Evolutionary conservation across 2,888 invertebrate species (phyloP), one percentile per base, ranked within the genome.

Genomic region (Drosophila phalerata): DNA sequence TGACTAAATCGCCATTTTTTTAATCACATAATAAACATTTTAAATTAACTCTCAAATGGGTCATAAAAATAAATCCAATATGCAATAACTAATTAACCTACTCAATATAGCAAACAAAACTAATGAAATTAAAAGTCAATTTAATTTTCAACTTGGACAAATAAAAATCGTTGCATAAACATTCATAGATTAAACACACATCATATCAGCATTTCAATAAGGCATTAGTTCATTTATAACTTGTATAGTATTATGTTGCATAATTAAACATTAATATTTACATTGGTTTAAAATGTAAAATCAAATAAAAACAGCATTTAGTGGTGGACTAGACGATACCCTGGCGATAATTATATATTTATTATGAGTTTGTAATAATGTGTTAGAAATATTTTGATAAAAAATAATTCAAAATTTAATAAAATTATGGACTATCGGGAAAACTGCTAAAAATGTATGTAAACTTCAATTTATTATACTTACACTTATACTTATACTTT

Each of bases 51-150:
- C 15, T 42, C 13, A 37, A 61, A 61, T 10, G 34, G 17, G 10
- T 19, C 45, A 66, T 77, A 68, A 85, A 87, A 72, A 49, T 62
- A 69, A 56, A 64, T 49, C 15, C 10, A 76, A 82, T 63, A 28
- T 47, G 45, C 57, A 57, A 47, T 57, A 47, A 17, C 57, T 60
- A 63, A 87, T 85, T 74, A 74, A 63, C 34, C 57, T 61, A 17
- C 53, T 37, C 30, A 17, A n/a, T 15, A 19, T 9, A 15, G 62
- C 51, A 61, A 66, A 70, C 65, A 66, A 67, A 69, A 60, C 70
- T 70, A 82, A 88, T 83, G 66, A 83, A 86, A 86, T 88, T 73
- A 86, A 88, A 77, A 69, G 84, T 81, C 85, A 80, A 84, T 88
- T 77, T 73, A 80, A 80, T 53, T 66, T 47, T 48, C 48, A 73